Conservation (phyloP, 2,888 invertebrate species). For the Drosophila acutilabella region DNA sequence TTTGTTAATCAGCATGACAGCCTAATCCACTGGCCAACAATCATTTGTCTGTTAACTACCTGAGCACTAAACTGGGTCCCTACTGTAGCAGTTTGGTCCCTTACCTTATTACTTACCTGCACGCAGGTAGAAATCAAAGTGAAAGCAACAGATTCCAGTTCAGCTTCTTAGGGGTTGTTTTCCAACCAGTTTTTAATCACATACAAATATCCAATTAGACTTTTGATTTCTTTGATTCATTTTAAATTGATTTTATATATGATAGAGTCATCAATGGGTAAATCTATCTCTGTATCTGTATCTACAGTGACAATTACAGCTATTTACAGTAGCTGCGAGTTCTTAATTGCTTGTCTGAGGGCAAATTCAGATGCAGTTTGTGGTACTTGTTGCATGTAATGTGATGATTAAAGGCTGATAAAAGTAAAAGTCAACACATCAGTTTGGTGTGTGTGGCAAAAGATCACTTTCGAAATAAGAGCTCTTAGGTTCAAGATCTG, state of each 20-base stretch:
- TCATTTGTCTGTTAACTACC: slow-evolving; percentile 39
- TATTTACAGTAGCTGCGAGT: slow-evolving; percentile 59
- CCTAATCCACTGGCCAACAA: slow-evolving; percentile 55
- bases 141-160: slow-evolving; percentile 45
- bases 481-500: slow-evolving; percentile 41
- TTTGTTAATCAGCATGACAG: slow-evolving; percentile 65
- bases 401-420: slow-evolving; percentile 46
- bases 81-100: slow-evolving; percentile 6
- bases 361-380: slow-evolving; percentile 44
- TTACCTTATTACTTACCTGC: slow-evolving; percentile 55
- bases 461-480: slow-evolving; percentile 56
- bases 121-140: slow-evolving; percentile 56
- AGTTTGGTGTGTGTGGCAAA: slow-evolving; percentile 40
- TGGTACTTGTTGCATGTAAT: slow-evolving; percentile 48
- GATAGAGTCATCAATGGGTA: slow-evolving; percentile 7
- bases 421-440: slow-evolving; percentile 50
- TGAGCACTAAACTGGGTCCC: slow-evolving; percentile 15
- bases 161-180: slow-evolving; percentile 62
- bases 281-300: slow-evolving; percentile 9
- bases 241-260: slow-evolving; percentile 30
- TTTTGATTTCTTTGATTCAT: slow-evolving; percentile 1
- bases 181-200: slow-evolving; percentile 55
- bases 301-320: slow-evolving; percentile 27
- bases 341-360: slow-evolving; percentile 57
- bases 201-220: slow-evolving; percentile 58